Conservation (phyloP, 2,888 invertebrate genomes). For the Eupithecia inturbata region DNA sequence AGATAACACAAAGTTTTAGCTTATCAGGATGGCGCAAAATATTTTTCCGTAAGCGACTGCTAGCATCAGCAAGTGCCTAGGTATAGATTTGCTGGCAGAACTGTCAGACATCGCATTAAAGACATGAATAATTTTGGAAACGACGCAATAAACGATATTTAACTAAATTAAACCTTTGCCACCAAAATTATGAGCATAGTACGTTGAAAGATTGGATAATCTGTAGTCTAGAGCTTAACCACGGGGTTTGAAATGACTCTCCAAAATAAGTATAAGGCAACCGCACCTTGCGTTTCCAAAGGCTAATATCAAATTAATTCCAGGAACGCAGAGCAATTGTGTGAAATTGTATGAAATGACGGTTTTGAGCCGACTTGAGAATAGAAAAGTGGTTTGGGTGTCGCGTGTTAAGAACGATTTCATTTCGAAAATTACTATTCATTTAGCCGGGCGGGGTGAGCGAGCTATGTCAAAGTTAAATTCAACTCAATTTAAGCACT, state of each 20-base stretch:
- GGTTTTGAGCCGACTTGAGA: constrained; percentile 72
- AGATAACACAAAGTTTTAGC: neutral
- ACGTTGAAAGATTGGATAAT: constrained; percentile 63
- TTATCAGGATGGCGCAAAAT: neutral
- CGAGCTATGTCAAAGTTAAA: constrained; percentile 76
- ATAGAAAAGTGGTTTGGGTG: constrained; percentile 82
- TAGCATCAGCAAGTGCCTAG: neutral
- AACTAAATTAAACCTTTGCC: constrained; percentile 29
- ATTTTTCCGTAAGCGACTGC: neutral
- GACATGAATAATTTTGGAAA: neutral
- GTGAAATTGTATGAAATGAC: constrained; percentile 84
- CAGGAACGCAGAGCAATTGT: constrained; percentile 81
- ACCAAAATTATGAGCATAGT: constrained; percentile 63
- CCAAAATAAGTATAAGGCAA: constrained; percentile 78
- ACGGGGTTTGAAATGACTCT: constrained; percentile 76
- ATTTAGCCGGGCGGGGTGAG: constrained; percentile 79
- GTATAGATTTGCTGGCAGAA: neutral
- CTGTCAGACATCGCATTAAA: neutral
- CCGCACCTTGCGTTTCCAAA: constrained; percentile 84
- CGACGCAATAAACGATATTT: constrained; percentile 2
- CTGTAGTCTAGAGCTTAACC: constrained; percentile 74
- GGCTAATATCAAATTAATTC: constrained; percentile 84
- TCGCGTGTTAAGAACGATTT: constrained; percentile 83
- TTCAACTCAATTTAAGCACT: constrained; percentile 66
- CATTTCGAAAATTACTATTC: constrained; percentile 83